Conservation (phyloP, 1,140 invertebrate genomes). For the Lanistes nyassanus region DNA sequence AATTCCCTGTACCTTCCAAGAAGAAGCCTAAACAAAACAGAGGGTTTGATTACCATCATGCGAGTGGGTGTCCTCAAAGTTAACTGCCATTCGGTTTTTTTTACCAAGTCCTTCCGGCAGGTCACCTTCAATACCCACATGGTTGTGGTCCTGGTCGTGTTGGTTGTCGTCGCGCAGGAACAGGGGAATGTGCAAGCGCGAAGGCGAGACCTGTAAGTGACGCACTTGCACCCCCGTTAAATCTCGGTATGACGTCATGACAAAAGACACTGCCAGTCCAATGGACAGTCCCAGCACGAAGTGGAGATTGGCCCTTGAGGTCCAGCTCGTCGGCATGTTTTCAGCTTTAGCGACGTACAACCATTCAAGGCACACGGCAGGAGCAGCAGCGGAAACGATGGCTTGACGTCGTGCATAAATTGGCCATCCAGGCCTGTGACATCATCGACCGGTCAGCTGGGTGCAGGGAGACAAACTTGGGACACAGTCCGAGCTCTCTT, state of each 20-base stretch:
- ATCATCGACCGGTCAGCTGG: too few species aligned
- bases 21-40: not conserved
- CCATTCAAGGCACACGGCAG: too few species aligned
- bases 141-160: not conserved
- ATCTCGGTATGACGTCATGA: slow-evolving; percentile 1
- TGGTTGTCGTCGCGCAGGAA: not conserved
- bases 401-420: too few species aligned
- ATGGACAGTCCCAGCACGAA: not conserved
- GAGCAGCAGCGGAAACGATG: too few species aligned
- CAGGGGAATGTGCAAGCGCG: not conserved
- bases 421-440: too few species aligned
- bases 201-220: not conserved
- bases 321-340: too few species aligned
- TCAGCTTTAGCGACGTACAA: too few species aligned
- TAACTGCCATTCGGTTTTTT: not conserved
- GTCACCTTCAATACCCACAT: not conserved
- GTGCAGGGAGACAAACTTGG: too few species aligned
- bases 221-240: not conserved
- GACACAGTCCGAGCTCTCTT: too few species aligned
- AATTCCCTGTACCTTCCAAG: not conserved
- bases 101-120: not conserved
- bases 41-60: not conserved
- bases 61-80: not conserved
- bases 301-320: not conserved
- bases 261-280: not conserved